phyloP scores from a whole-genome alignment of 2,888 invertebrate genomes.

The Helobdella robusta region DNA sequence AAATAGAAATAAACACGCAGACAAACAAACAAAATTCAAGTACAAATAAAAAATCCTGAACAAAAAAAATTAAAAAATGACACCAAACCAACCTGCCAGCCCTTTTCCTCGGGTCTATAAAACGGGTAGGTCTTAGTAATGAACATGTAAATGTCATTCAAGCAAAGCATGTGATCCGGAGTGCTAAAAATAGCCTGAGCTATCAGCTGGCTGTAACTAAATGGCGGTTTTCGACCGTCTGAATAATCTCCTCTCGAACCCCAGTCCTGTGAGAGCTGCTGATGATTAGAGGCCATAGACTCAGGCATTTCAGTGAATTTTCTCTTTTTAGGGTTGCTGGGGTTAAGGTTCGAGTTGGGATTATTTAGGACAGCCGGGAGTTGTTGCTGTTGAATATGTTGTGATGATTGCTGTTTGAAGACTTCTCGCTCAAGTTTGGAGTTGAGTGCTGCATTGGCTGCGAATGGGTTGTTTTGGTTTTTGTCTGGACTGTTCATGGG shows the following conservation, averaged over 20 bases:
- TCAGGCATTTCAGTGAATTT: constrained; percentile 7
- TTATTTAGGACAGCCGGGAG: no score
- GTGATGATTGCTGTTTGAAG: constrained; percentile 15
- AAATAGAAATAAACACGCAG: no score
- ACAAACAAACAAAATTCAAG: no score
- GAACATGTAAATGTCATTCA: constrained; percentile 23
- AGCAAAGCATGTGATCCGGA: constrained; percentile 21
- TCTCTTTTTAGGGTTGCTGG: not conserved
- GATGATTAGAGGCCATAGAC: not conserved
- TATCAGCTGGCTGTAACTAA: constrained; percentile 20
- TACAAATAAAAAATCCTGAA: not conserved
- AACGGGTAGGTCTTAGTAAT: constrained; percentile 24
- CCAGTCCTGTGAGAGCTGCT: no score
- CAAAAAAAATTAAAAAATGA: not conserved
- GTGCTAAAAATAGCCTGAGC: constrained; percentile 20
- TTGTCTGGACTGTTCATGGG: constrained; percentile 7
- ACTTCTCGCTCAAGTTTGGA: constrained; percentile 23
- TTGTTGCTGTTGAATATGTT: constrained; percentile 1
- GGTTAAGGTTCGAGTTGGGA: not conserved
- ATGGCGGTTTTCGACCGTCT: constrained; percentile 22
- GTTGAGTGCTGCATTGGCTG: not conserved
- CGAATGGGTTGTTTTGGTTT: not conserved
- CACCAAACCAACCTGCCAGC: constrained; percentile 13
- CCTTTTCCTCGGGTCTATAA: constrained; percentile 22
- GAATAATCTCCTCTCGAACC: constrained; percentile 14